Base-by-base conservation (phyloP, 2,888 invertebrate species). In the Melipona beecheii region DNA sequence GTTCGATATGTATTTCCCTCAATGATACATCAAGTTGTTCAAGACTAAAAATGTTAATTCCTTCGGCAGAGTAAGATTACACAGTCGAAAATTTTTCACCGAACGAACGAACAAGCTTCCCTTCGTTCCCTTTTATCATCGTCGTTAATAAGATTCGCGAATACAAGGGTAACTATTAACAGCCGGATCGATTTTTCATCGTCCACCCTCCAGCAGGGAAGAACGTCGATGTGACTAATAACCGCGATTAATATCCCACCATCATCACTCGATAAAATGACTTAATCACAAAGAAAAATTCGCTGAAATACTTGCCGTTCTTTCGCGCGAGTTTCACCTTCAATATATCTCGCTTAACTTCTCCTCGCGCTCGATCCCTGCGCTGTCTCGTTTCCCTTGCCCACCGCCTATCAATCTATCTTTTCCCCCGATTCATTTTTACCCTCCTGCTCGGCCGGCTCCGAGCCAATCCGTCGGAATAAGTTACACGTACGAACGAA, bases 401-500 rank as follows among this genome's bases (percentile, higher is more conserved):
- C 56, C 66, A 60, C 58, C 36, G 64, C 70, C 74, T 72, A 81
- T 83, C 83, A 81, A 83, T 84, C 84, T 75, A 72, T 71, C 75
- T 50, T 58, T 43, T 62, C 58, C 54, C 36, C 52, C 73, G 78
- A 85, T 85, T 86, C 78, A 81, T 81, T 86, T 78, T 85, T 81
- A 81, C 85, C 76, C 78, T 75, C 43, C 65, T 71, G 64, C 62
- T 36, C 24, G 68, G 36, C 66, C 60, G 15, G 64, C 36, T 68
- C 74, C 58, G 5, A 90, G 83, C 86, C 89, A 90, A 91, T 91
- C 90, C 89, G 87, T 91, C 91, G 90, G 86, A 87, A 90, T 91
- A 90, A 92, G 89, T 90, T 89, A 83, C 76, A 81, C 85, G 81
- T 89, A 84, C 89, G 88, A 78, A 78, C 78, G 87, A 88, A 90